Conservation (phyloP, 2,113 vertebrate species). For the Nasalis larvatus region DNA sequence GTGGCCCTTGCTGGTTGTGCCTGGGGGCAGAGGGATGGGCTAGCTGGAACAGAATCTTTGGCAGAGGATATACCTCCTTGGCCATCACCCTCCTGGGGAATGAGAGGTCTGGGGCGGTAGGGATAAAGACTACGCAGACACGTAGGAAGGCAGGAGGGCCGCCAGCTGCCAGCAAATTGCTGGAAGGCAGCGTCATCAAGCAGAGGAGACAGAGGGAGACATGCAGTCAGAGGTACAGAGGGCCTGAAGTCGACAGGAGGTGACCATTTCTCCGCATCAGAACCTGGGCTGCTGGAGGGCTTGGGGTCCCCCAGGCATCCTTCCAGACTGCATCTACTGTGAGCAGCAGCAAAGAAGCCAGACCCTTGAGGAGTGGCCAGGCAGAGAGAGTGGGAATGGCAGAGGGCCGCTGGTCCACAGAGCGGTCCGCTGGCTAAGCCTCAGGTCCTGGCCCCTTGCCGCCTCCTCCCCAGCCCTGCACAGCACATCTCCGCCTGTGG, state of each 20-base stretch:
- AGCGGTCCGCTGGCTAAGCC: background rate
- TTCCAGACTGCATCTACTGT: background rate
- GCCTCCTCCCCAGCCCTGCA: background rate
- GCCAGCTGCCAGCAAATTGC: background rate
- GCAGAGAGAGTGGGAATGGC: background rate
- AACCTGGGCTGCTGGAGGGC: background rate
- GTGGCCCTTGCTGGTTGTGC: background rate
- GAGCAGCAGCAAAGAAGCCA: background rate
- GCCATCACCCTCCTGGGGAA: background rate
- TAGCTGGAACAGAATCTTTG: background rate
- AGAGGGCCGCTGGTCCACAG: rapidly evolving
- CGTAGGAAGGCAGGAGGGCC: background rate
- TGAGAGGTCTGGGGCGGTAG: background rate
- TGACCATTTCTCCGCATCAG: background rate
- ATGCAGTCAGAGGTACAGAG: background rate
- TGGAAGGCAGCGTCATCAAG: background rate
- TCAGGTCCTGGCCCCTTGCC: background rate
- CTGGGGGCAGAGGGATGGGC: background rate
- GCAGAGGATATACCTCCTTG: background rate
- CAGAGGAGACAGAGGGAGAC: background rate
- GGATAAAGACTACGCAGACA: background rate
- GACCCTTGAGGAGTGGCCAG: background rate
- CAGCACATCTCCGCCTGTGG: rapidly evolving
- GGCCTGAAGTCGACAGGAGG: background rate
- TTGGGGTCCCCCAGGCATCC: background rate